These are phyloP conservation scores for Molanna angustata DNA, from an alignment of 2,888 invertebrate species.

Conservation along the genomic window DNA sequence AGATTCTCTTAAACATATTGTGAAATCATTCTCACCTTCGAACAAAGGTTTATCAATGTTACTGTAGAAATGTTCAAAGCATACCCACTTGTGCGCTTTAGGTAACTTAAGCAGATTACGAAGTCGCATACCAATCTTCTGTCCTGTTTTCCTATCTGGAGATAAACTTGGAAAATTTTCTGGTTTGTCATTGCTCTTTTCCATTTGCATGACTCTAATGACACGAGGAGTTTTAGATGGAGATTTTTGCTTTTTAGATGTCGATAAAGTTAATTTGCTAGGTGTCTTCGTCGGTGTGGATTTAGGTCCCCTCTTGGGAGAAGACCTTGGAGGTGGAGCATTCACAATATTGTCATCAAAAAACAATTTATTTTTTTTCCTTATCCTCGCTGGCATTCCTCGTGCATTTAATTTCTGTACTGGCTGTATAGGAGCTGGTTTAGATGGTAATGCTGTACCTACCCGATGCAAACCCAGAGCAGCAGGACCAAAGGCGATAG, in stretches of 20 bases:
- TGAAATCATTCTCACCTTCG: slow-evolving; percentile 95
- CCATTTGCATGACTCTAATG: slow-evolving; percentile 39
- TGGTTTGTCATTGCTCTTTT: slow-evolving; percentile 44
- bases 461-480: slow-evolving; percentile 79
- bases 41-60: slow-evolving; percentile 95
- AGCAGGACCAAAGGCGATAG: slow-evolving; percentile 73
- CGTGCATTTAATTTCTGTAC: slow-evolving; percentile 80
- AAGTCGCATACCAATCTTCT: slow-evolving; percentile 83
- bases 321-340: slow-evolving; percentile 70
- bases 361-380: slow-evolving; percentile 85
- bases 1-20: slow-evolving; percentile 87
- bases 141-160: slow-evolving; percentile 82
- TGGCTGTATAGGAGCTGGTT: slow-evolving; percentile 66
- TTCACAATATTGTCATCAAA: slow-evolving; percentile 88
- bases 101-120: slow-evolving; percentile 94
- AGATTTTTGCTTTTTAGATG: slow-evolving; percentile 52
- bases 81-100: slow-evolving; percentile 99
- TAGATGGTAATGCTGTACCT: slow-evolving; percentile 70
- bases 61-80: slow-evolving; percentile 99
- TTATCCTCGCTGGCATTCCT: slow-evolving; percentile 87
- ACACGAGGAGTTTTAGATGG: slow-evolving; percentile 55
- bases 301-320: slow-evolving; percentile 66
- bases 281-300: slow-evolving; percentile 48
- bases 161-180: slow-evolving; percentile 48
- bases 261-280: slow-evolving; percentile 44